Base-by-base conservation (phyloP, 2,888 invertebrate genomes). In the Acleris emargana region DNA sequence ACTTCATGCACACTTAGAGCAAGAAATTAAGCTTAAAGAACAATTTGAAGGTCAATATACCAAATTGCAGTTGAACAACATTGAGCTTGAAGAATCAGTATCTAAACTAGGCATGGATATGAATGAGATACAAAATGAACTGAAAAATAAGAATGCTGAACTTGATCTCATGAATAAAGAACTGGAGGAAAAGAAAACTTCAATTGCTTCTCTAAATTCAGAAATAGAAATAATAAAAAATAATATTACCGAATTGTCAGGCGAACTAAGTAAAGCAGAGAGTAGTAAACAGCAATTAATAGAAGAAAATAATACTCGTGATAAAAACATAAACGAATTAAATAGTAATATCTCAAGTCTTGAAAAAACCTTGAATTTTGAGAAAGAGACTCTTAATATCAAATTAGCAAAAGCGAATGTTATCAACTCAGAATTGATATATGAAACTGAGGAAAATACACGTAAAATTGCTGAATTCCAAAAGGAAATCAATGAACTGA, bases 1-100 rank as follows among this genome's bases (percentile, higher is more conserved):
- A 45, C 1, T 45, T 43, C 22, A 57, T 17, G 25, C 11, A 9
- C 57, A 57, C 5, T 6, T 57, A 5, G 25, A 57, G 1, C n/a
- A 57, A 25, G 57, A 57, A 57, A 25, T 57, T 25, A 22, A 22
- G 9, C 45, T 57, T 9, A 57, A n/a, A 57, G 16, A 18, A 4
- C 17, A 45, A 9, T 43, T 22, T 45, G 45, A 57, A 45, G 17
- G 6, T 9, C 17, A 57, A 57, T 17, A 25, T 13, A 45, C 4
- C 5, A 25, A 45, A 57, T 20, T 57, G 3, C 13, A 54, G 3
- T 25, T 43, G 9, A 13, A 5, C 6, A 57, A 25, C 42, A 28
- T 17, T n/a, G 45, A 57, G 17, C 25, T 45, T 11, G 9, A 57
- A 45, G 57, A 45, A 57, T 22, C 20, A 45, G 25, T 43, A 42